A percentile compares a stretch with the other conserved stretches of the same genome.
These are phyloP conservation scores for Callocephalon fimbriatum DNA, from an alignment of 2,113 vertebrate genomes.

Conservation along the genomic window DNA sequence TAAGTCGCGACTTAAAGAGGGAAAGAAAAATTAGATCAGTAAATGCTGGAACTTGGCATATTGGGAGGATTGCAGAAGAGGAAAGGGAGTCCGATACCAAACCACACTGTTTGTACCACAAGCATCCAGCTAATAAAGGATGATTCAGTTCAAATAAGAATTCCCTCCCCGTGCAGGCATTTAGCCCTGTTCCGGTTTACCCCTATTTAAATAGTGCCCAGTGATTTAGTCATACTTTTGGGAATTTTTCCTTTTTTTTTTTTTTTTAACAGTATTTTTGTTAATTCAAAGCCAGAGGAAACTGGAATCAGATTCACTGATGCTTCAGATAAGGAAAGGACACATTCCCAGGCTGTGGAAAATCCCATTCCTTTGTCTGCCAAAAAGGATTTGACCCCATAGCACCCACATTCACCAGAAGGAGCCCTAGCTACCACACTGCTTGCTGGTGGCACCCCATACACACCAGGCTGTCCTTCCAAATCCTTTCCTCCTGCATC, in stretches of 20 bases:
- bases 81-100: not conserved
- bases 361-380: not conserved
- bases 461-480: not conserved
- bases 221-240: not conserved
- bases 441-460: not conserved
- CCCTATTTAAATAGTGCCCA: not conserved
- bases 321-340: not conserved
- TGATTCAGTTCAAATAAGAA: constrained; percentile 8
- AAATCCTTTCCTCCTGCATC: not conserved
- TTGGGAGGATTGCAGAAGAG: not conserved
- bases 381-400: not conserved
- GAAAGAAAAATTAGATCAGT: not conserved
- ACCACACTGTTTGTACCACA: not conserved
- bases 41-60: not conserved
- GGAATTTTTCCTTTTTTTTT: not conserved
- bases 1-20: not conserved
- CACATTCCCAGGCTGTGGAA: not conserved
- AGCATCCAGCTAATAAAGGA: not conserved
- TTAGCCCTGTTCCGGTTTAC: not conserved
- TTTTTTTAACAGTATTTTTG: not conserved
- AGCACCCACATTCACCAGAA: not conserved
- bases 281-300: not conserved
- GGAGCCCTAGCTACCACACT: fast-evolving
- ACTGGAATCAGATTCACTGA: not conserved
- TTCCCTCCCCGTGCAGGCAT: not conserved